phyloP scores from a whole-genome alignment of 2,113 vertebrate species.

The Odobenus rosmarus region DNA sequence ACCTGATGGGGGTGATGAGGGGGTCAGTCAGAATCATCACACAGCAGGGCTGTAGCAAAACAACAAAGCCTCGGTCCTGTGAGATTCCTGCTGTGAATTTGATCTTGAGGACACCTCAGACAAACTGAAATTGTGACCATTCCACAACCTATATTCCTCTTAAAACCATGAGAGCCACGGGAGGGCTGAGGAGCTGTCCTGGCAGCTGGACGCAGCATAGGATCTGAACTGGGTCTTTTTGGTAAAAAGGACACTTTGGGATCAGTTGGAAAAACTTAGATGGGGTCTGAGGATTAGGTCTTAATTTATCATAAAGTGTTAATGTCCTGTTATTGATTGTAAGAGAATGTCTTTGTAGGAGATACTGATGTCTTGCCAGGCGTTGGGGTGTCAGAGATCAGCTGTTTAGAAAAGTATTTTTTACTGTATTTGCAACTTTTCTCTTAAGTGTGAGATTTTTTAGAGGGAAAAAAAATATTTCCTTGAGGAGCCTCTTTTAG shows the following conservation, averaged over 20 bases:
- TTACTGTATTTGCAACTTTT: not conserved
- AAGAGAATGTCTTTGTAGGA: not conserved
- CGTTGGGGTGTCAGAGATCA: not conserved
- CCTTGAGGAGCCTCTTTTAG: not conserved
- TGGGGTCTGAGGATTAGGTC: not conserved
- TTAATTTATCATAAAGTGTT: not conserved
- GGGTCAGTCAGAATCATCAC: not conserved
- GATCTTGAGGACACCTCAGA: rapidly evolving
- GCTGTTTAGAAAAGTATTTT: not conserved
- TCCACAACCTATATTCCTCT: not conserved
- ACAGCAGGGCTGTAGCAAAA: not conserved
- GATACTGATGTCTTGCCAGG: not conserved
- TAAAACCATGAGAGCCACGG: not conserved
- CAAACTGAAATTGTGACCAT: not conserved
- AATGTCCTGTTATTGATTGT: not conserved
- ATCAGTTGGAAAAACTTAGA: not conserved
- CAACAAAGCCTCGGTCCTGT: not conserved
- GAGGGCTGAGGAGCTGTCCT: not conserved
- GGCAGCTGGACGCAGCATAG: rapidly evolving
- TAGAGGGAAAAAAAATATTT: not conserved
- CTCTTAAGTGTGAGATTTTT: slow-evolving; percentile 15
- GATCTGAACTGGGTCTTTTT: not conserved
- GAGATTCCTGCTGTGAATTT: not conserved
- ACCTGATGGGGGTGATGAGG: not conserved
- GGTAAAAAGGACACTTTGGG: not conserved